A percentile compares a stretch with the other conserved stretches of the same genome.
phyloP scores from a whole-genome alignment of 2,888 invertebrate species.

The Augochlorella aurata region DNA sequence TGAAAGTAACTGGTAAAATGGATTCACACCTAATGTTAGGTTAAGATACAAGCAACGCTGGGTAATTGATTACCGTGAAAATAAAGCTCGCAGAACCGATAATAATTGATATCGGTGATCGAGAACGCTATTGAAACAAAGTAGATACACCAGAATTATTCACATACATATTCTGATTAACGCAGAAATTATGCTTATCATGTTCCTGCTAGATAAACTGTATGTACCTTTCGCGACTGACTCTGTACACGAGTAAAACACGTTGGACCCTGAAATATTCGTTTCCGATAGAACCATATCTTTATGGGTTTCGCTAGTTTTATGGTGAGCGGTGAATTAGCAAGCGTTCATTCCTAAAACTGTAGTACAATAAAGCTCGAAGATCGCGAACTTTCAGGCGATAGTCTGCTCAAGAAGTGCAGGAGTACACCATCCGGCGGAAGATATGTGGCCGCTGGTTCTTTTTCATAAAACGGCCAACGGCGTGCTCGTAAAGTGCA shows the following conservation, averaged over 20 bases:
- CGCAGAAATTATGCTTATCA: too few relatives aligned
- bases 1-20: too few relatives aligned
- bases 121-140: too few relatives aligned
- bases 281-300: background rate
- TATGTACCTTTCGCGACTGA: too few relatives aligned
- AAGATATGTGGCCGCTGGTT: background rate
- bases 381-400: constrained; percentile 4
- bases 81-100: too few relatives aligned
- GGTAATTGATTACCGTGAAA: too few relatives aligned
- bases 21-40: too few relatives aligned
- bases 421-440: background rate
- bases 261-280: background rate
- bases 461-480: background rate
- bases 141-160: too few relatives aligned
- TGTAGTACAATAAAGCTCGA: background rate
- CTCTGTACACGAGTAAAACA: background rate
- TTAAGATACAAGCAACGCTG: too few relatives aligned
- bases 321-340: background rate
- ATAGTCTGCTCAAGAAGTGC: background rate
- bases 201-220: too few relatives aligned
- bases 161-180: too few relatives aligned
- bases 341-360: background rate
- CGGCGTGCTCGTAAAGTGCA: background rate
- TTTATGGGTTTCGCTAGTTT: background rate
- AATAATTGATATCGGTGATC: too few relatives aligned